Percentiles rank a stretch among this genome's conserved stretches.
Evolutionary conservation across 2,888 invertebrate species (phyloP).

Genomic region (Lepidochitona cinerea): DNA sequence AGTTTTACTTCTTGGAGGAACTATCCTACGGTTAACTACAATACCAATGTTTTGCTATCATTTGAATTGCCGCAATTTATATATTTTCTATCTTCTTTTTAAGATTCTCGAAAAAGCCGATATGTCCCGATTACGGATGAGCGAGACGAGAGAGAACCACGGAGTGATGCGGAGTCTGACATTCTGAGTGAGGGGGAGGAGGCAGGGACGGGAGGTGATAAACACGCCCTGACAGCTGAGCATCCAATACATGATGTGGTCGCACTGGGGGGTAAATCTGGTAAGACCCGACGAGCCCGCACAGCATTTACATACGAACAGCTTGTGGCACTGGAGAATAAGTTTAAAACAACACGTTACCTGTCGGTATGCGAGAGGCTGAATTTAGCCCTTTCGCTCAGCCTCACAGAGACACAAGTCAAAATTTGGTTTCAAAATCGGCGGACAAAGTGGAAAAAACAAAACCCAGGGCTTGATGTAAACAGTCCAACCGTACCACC

Average conservation of each 20-base stretch:
- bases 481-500: constrained; percentile 65
- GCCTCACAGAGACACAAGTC: constrained; percentile 95
- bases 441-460: constrained; percentile 99
- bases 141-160: no score
- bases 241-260: background rate
- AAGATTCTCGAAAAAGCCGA: no score
- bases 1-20: no score
- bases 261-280: constrained; percentile 66
- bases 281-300: constrained; percentile 89
- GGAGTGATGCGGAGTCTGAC: background rate
- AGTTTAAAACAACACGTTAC: constrained; percentile 95
- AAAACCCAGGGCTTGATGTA: constrained; percentile 98
- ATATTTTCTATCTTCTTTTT: no score
- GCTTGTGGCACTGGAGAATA: constrained; percentile 96
- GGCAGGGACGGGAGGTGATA: background rate
- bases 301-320: constrained; percentile 99
- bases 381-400: constrained; percentile 93
- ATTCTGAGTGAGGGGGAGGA: background rate
- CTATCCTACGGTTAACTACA: no score
- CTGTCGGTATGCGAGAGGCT: constrained; percentile 97
- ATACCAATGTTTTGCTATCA: no score
- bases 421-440: constrained; percentile 80
- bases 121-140: no score
- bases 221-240: background rate
- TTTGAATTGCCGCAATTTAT: no score